These are phyloP conservation scores for Drosophila anomalata DNA, from an alignment of 2,888 invertebrate genomes.

Conservation along the genomic window DNA sequence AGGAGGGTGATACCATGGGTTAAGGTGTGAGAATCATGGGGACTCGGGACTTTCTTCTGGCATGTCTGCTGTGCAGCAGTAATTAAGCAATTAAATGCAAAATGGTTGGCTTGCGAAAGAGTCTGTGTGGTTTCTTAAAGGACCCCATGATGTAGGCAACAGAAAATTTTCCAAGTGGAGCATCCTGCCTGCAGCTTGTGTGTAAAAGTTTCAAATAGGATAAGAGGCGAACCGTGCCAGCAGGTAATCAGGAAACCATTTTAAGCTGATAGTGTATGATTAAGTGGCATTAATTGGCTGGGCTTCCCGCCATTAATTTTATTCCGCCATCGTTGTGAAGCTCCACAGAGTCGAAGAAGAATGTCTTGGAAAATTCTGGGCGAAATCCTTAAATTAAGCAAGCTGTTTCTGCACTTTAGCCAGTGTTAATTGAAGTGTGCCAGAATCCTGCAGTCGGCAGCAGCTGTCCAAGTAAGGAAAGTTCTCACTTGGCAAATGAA, in stretches of 20 bases:
- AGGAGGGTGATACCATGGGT: constrained; percentile 1
- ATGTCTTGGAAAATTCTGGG: not conserved
- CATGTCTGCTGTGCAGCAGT: constrained; percentile 49
- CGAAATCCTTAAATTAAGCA: constrained; percentile 8
- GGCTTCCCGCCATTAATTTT: not conserved
- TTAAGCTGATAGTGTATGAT: constrained; percentile 28
- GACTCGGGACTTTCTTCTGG: not conserved
- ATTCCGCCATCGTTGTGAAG: not conserved
- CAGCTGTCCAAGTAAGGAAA: constrained; percentile 33
- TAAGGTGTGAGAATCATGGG: not conserved
- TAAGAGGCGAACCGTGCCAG: constrained; percentile 8
- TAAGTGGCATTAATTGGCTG: constrained; percentile 20
- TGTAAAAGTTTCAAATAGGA: constrained; percentile 9
- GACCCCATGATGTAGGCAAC: constrained; percentile 42
- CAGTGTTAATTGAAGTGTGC: constrained; percentile 28
- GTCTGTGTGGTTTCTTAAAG: constrained; percentile 33
- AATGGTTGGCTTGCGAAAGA: constrained; percentile 47
- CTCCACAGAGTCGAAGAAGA: not conserved
- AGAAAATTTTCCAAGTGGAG: constrained; percentile 26
- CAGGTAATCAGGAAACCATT: constrained; percentile 42
- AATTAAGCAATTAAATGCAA: constrained; percentile 76
- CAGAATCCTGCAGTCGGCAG: constrained; percentile 12
- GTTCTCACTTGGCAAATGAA: constrained; percentile 15
- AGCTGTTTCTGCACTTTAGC: constrained; percentile 18
- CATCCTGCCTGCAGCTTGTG: constrained; percentile 23